These are phyloP conservation scores for Etia nguti DNA, from an alignment of 2,113 vertebrate genomes.

Conservation along the genomic window DNA sequence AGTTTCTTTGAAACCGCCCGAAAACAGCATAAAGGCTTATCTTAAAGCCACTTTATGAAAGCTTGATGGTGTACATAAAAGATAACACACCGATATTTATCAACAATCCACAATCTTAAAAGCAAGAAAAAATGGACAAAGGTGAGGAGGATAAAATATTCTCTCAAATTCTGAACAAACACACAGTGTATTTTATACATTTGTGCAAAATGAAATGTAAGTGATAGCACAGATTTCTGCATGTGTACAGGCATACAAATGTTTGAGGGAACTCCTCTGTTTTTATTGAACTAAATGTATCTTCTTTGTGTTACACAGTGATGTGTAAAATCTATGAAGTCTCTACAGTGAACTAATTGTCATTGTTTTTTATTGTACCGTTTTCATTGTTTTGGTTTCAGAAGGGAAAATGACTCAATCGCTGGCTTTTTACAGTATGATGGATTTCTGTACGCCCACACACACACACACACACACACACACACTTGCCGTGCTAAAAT, in stretches of 20 bases:
- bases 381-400: constrained; percentile 12
- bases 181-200: background rate
- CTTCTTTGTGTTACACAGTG: background rate
- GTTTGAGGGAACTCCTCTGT: background rate
- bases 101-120: background rate
- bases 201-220: background rate
- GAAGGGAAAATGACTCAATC: constrained; percentile 15
- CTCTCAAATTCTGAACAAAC: background rate
- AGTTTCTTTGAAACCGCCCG: background rate
- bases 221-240: background rate
- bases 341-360: background rate
- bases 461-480: background rate
- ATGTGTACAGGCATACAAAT: background rate
- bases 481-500: background rate
- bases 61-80: background rate
- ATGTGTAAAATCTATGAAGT: background rate
- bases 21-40: background rate
- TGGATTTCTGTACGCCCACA: constrained; percentile 9
- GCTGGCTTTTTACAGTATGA: background rate
- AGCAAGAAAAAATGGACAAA: background rate
- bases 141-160: background rate
- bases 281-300: background rate
- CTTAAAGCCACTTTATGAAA: background rate
- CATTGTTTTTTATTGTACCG: constrained; percentile 1
- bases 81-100: background rate